phyloP scores from a whole-genome alignment of 2,888 invertebrate species.

The Scaptomyza reducta region DNA sequence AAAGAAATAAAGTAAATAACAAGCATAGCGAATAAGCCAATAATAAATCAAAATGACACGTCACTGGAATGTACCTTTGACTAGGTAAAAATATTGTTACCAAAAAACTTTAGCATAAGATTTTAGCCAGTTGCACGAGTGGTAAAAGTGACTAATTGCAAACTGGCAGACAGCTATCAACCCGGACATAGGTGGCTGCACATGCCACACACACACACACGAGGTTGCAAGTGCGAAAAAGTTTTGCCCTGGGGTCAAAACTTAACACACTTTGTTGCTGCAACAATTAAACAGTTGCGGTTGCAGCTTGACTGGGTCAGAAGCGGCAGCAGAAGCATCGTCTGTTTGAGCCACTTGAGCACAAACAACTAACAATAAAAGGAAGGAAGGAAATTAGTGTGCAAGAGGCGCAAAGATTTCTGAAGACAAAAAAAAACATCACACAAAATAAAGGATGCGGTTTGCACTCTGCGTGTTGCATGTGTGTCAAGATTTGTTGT shows the following conservation, averaged over 20 bases:
- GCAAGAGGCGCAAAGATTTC: constrained; percentile 16
- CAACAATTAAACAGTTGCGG: constrained; percentile 72
- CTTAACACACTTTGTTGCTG: constrained; percentile 80
- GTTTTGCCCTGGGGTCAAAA: constrained; percentile 71
- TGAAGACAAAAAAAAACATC: constrained; percentile 4
- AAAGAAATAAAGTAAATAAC: constrained; percentile 2
- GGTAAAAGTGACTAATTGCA: constrained; percentile 49
- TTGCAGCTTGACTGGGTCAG: constrained; percentile 71
- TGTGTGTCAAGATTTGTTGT: constrained; percentile 67
- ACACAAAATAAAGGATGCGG: constrained; percentile 24
- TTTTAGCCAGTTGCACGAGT: constrained; percentile 19
- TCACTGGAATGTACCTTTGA: constrained; percentile 27
- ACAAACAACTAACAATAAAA: constrained; percentile 40
- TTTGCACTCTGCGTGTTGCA: constrained; percentile 15
- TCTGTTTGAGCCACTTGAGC: constrained; percentile 61
- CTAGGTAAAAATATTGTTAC: neutral
- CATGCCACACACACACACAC: constrained; percentile 4
- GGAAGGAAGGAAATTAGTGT: constrained; percentile 52
- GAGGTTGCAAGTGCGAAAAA: constrained; percentile 38
- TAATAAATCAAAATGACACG: constrained; percentile 47
- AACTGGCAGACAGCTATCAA: constrained; percentile 56
- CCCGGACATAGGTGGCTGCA: constrained; percentile 50
- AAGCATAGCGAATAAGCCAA: constrained; percentile 13
- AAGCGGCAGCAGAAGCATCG: no score
- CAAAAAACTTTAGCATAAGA: neutral